Evolutionary conservation across 2,888 invertebrate species (phyloP).

Genomic region (Tetranychus piercei): DNA sequence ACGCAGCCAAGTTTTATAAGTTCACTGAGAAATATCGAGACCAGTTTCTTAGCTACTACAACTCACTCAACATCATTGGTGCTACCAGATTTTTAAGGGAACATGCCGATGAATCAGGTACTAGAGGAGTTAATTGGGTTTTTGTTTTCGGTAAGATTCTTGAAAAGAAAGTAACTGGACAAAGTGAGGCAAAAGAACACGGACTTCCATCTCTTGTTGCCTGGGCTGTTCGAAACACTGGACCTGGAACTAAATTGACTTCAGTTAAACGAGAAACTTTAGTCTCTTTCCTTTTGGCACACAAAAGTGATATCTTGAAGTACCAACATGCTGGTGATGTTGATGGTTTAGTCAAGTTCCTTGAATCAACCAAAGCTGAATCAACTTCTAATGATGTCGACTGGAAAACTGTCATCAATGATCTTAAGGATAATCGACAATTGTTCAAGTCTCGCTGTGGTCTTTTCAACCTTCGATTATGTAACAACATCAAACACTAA

Average conservation of each 20-base stretch:
- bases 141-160: background rate
- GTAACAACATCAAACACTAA: background rate
- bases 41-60: background rate
- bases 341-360: background rate
- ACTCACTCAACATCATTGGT: background rate
- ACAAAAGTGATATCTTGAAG: background rate
- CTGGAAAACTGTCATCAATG: background rate
- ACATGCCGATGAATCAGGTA: background rate
- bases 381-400: background rate
- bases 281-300: background rate
- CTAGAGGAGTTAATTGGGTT: background rate
- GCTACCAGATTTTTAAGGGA: background rate
- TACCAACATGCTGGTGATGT: background rate
- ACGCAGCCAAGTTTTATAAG: background rate
- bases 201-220: background rate
- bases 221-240: background rate
- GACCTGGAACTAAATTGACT: background rate
- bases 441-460: background rate
- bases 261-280: background rate
- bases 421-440: background rate
- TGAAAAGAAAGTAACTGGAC: background rate
- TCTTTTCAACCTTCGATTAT: background rate
- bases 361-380: background rate
- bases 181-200: background rate
- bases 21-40: background rate